Base-by-base conservation (phyloP, 2,888 invertebrate species). In the Bibio marci region DNA sequence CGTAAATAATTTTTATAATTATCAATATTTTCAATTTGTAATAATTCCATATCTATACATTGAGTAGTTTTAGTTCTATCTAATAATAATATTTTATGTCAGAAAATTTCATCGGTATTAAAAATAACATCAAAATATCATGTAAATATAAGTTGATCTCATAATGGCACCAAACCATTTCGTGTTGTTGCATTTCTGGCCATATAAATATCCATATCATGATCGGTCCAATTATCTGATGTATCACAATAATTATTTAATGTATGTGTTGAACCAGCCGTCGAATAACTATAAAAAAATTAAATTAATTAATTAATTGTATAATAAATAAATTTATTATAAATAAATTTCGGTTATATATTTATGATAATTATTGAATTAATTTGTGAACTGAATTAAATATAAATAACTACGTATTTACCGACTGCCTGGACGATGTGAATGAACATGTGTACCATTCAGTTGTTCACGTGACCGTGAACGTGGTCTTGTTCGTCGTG, bases 151-250 rank as follows among this genome's bases (percentile, higher is more conserved):
- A 42, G 26, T 32, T 37, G 35, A 25, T 58, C 60, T 62, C 73
- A 83, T 68, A 83, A 76, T 46, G 83, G 86, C 57, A 85, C 85
- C 54, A 86, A 66, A 46, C 85, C 85, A 56, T 82, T 80, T 52
- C 85, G 72, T 41, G 85, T 78, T 36, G 85, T 86, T 44, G 86
- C 83, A 65, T 90, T 88, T 54, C 88, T 74, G 43, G 88, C 82
- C 79, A 88, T 87, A 63, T 91, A 90, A 53, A 90, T 88, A 52
- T 90, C 90, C 82, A 90, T 87, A 57, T 90, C 90, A 60, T 90
- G 88, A 63, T 90, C 90, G 50, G 90, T 88, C 90, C 90, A 91
- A 60, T 82, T 82, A 58, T 86, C 85, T 37, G 82, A 80, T 57
- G 86, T 87, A 57, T 87, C 87, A 59, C 85, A 83, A 60, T 85